phyloP scores from a whole-genome alignment of 2,797 vertebrate genomes.

The Philypnodon macrostomus region DNA sequence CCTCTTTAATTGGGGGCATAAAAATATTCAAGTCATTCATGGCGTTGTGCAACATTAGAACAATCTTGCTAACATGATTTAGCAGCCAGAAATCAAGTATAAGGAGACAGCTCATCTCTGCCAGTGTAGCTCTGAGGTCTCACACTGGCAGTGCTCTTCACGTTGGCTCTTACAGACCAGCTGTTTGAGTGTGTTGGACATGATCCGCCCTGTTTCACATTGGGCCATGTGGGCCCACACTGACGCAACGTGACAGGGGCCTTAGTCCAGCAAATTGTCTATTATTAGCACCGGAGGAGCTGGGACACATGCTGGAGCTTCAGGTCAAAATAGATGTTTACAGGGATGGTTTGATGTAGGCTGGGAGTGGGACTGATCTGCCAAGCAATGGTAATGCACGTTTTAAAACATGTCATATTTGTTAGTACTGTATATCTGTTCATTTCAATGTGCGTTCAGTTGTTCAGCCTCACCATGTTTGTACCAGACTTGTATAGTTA shows the following conservation, averaged over 20 bases:
- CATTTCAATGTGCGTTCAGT: no score
- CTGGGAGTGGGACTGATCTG: slow-evolving; percentile 5
- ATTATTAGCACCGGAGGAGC: slow-evolving; percentile 55
- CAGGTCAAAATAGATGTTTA: slow-evolving; percentile 33
- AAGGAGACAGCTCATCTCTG: slow-evolving; percentile 20
- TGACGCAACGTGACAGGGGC: slow-evolving; percentile 62
- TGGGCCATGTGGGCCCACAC: slow-evolving; percentile 37
- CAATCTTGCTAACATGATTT: slow-evolving; percentile 32
- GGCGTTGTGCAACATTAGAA: slow-evolving; percentile 14
- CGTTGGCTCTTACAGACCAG: slow-evolving; percentile 34
- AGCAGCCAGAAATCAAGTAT: slow-evolving; percentile 38
- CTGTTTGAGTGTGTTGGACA: slow-evolving; percentile 37
- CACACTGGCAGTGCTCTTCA: slow-evolving; percentile 22
- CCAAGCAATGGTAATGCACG: neutral
- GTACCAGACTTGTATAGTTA: no score
- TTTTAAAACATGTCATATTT: neutral
- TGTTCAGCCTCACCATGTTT: no score
- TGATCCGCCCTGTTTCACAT: slow-evolving; percentile 32
- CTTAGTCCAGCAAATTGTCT: slow-evolving; percentile 47
- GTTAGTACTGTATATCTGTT: neutral
- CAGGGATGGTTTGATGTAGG: slow-evolving; percentile 26
- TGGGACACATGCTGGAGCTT: slow-evolving; percentile 22
- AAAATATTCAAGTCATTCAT: neutral
- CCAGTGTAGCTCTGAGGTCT: slow-evolving; percentile 25
- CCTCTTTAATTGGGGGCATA: neutral